Evolutionary conservation across 1,140 invertebrate genomes (phyloP), one percentile per base, ranked within the genome.

Genomic region (Bombus fervidus): DNA sequence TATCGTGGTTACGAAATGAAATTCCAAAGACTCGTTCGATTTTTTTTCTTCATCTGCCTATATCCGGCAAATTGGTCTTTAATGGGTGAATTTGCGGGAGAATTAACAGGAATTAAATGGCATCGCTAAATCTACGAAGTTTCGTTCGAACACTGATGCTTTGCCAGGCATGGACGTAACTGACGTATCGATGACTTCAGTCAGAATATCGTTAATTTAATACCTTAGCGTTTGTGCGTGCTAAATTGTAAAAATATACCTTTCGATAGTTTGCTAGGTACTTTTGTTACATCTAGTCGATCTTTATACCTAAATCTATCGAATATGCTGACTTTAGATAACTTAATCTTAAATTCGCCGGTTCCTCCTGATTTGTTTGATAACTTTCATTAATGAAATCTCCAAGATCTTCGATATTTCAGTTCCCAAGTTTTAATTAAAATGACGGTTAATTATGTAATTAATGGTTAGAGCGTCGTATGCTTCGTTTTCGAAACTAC

Each of bases 201-300:
- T 78, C 82, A 34, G 8, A 66, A 22, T 22, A 37, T 68, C 31
- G 47, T 57, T 34, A 43, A 64, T 28, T 41, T 31, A 69, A 41
- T 18, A 34, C 3, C 10, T 39, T 43, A 81, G 12, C 62, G 22
- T 34, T 83, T 59, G 82, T 83, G 53, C 82, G 47, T 68, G 43
- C 13, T 76, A 59, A 28, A 71, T 79, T 84, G 75, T 15, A 83
- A 77, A 83, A 83, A 83, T 83, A 83, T 68, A 57, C 1, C 25
- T 66, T 13, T 39, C 15, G 13, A 47, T 66, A n/a, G n/a, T 12
- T 66, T 37, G 18, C n/a, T 78, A 78, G 43, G 69, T 68, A 69
- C 18, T 47, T 28, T 68, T 28, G 34, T n/a, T 22, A 25, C 28
- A 31, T 9, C 43, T 69, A 83, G 1, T 8, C 62, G 28, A 53